phyloP scores from a whole-genome alignment of 1,140 invertebrate species.

The Neodiprion virginianus region DNA sequence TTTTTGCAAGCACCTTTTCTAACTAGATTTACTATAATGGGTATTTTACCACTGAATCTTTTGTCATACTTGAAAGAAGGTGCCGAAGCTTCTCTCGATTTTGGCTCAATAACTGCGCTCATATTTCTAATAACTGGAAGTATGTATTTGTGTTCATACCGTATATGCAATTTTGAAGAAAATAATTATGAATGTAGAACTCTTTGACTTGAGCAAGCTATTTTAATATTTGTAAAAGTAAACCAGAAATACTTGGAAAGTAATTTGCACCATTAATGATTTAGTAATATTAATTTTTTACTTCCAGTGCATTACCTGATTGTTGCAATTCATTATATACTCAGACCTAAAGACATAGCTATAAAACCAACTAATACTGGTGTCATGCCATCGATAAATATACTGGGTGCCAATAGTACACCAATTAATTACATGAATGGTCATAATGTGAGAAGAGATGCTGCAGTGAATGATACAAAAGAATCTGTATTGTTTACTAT shows the following conservation, averaged over 20 bases:
- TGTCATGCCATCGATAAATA: conserved; percentile 3
- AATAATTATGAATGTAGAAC: too few species aligned
- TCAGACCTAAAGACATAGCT: conserved; percentile 23
- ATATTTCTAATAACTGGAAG: conserved; percentile 53
- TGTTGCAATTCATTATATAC: conserved; percentile 41
- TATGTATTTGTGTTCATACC: conserved; percentile 36
- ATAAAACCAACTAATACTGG: not conserved
- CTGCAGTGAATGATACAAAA: conserved; percentile 3
- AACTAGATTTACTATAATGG: conserved; percentile 49
- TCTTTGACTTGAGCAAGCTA: too few species aligned
- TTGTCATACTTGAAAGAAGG: conserved; percentile 53
- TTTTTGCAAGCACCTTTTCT: conserved; percentile 53
- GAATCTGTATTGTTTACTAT: not conserved
- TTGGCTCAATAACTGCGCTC: conserved; percentile 49
- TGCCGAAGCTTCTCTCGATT: conserved; percentile 48
- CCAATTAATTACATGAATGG: conserved; percentile 16
- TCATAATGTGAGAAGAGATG: conserved; percentile 19
- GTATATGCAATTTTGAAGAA: not conserved
- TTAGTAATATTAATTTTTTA: not conserved
- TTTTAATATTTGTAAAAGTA: conserved; percentile 9
- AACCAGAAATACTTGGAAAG: not conserved
- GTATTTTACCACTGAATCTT: conserved; percentile 53
- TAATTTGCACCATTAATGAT: conserved; percentile 14
- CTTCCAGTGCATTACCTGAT: conserved; percentile 52
- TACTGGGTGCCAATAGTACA: conserved; percentile 19